Evolutionary conservation across 2,888 invertebrate genomes (phyloP).

Genomic region (Carcina quercana): DNA sequence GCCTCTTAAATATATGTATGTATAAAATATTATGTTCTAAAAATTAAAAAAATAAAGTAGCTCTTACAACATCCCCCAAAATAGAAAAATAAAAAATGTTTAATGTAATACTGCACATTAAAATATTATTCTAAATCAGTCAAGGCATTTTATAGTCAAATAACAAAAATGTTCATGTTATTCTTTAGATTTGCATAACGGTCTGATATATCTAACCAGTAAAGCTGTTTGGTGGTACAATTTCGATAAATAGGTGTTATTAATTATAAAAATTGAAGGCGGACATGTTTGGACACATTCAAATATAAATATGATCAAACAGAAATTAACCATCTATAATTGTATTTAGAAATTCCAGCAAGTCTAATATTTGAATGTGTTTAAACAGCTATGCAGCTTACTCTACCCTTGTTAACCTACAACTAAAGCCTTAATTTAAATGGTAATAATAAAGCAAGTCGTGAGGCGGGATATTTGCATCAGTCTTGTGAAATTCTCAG

Average conservation of each 20-base stretch:
- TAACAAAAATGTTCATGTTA: constrained; percentile 34
- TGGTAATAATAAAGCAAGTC: constrained; percentile 75
- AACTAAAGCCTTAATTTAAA: constrained; percentile 65
- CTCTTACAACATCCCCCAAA: constrained; percentile 46
- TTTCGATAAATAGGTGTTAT: too few species aligned
- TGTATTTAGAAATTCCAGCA: too few species aligned
- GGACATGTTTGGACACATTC: constrained; percentile 46
- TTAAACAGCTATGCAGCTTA: constrained; percentile 46
- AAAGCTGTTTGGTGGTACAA: constrained; percentile 36
- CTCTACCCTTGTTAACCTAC: constrained; percentile 50
- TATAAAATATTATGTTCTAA: constrained; percentile 39
- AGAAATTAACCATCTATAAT: not conserved
- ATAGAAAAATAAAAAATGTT: constrained; percentile 59
- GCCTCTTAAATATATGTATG: constrained; percentile 35
- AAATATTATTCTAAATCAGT: constrained; percentile 66
- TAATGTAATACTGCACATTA: constrained; percentile 69
- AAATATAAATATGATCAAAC: constrained; percentile 18
- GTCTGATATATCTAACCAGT: constrained; percentile 25
- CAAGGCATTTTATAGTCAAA: constrained; percentile 52
- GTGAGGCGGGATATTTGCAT: constrained; percentile 75
- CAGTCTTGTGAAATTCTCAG: constrained; percentile 74
- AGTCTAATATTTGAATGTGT: constrained; percentile 33
- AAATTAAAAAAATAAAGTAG: constrained; percentile 65
- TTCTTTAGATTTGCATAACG: constrained; percentile 31
- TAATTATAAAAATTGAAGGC: constrained; percentile 35